Conservation (phyloP, 53 echinoderm and acorn worm genomes). For the Luidia sarsii region DNA sequence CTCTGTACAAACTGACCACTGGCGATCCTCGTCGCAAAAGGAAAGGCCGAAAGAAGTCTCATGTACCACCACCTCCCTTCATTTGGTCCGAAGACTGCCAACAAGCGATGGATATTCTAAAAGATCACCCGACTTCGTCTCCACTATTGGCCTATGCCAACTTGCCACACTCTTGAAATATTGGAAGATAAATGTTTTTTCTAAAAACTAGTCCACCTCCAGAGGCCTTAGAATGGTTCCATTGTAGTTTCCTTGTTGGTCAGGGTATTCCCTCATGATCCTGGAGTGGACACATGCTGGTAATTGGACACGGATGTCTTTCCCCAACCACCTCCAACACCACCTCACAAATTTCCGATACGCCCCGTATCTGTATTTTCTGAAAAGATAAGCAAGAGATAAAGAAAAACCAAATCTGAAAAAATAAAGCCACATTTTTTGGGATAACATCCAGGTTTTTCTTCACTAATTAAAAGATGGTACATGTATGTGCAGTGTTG, state of each 20-base stretch:
- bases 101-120: constrained; percentile 31
- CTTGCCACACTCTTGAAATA: too few relatives aligned
- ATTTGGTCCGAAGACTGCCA: constrained; percentile 41
- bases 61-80: constrained; percentile 1
- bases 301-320: neutral
- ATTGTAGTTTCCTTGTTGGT: neutral
- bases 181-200: too few relatives aligned
- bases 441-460: neutral
- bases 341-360: neutral
- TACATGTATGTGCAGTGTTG: neutral
- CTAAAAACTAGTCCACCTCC: too few relatives aligned
- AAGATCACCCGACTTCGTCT: constrained; percentile 21
- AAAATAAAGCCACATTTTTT: neutral
- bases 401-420: neutral
- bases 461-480: neutral
- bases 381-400: neutral
- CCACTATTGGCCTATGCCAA: constrained; percentile 46
- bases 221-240: neutral
- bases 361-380: neutral
- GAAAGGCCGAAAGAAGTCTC: constrained; percentile 2
- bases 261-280: neutral
- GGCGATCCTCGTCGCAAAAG: constrained; percentile 22
- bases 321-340: too few relatives aligned
- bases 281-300: neutral
- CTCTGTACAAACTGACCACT: constrained; percentile 27